Evolutionary conservation across 2,888 invertebrate species (phyloP).

Genomic region (Polia nebulosa): DNA sequence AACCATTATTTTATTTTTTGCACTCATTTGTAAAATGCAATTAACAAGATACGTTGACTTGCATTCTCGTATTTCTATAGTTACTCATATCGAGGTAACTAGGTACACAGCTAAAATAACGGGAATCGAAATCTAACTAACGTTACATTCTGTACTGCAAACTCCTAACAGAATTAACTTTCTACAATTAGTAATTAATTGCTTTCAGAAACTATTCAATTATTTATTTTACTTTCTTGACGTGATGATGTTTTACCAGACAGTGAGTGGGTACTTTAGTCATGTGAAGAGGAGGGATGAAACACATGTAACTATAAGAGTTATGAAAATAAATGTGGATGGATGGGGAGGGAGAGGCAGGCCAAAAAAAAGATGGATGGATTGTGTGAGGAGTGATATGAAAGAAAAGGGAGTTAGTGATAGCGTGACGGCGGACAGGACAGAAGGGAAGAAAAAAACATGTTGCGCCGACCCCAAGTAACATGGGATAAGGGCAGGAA

Average conservation of each 20-base stretch:
- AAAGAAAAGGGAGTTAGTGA: too few relatives aligned
- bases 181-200: conserved; percentile 38
- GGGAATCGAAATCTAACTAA: conserved; percentile 24
- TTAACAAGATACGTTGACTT: neutral
- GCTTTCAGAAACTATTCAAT: conserved; percentile 25
- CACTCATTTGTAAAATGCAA: neutral
- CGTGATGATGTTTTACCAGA: neutral
- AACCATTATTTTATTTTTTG: neutral
- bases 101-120: conserved; percentile 45
- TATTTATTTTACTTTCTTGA: conserved; percentile 17
- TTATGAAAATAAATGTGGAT: too few relatives aligned
- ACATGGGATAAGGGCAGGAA: too few relatives aligned
- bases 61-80: conserved; percentile 8
- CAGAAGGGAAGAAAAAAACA: too few relatives aligned
- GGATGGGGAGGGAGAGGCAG: too few relatives aligned
- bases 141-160: conserved; percentile 15
- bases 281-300: too few relatives aligned
- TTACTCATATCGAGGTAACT: conserved; percentile 37
- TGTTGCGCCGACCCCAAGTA: too few relatives aligned
- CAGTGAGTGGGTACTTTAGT: too few relatives aligned
- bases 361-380: too few relatives aligned
- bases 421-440: too few relatives aligned
- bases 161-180: conserved; percentile 28
- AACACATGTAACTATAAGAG: too few relatives aligned
- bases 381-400: too few relatives aligned